Base-by-base conservation (phyloP, 1,140 invertebrate species). In the Zaprionus ghesquierei region DNA sequence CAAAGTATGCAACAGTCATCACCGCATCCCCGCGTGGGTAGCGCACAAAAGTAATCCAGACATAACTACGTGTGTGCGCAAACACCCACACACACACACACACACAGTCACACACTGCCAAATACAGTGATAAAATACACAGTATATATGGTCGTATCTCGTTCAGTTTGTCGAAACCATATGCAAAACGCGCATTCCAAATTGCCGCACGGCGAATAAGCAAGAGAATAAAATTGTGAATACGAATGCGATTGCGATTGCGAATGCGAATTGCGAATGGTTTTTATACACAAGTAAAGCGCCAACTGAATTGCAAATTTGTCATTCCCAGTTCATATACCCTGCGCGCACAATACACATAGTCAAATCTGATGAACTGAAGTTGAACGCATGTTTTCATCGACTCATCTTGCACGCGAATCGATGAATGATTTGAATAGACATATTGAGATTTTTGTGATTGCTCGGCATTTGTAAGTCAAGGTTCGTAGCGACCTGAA, bases 111-210 rank as follows among this genome's bases (percentile, higher is more conserved):
- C 25, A 25, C 2, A 62, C n/a, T 18, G 25, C 8, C 29, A 9
- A 53, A 13, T 38, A 10, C 20, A 27, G 18, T 25, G 15, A 46
- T 31, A 62, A 29, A 27, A 6, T 29, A 56, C 49, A 55, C 50
- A 53, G 49, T 64, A 13, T 63, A 23, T 71, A 23, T 51, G 25
- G 18, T 59, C 25, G 54, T 31, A 53, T 41, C 62, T 66, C n/a
- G n/a, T n/a, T 68, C 56, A 56, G 63, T 20, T 64, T 60, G 55
- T 13, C 50, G 51, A 59, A 72, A 72, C 69, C 69, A 72, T 72
- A 72, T 72, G 69, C 69, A 72, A 72, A 71, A 58, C 53, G 69
- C 64, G 63, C 56, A 68, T 73, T 55, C 46, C 50, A 23, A 60
- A 73, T 73, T 61, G 70, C 68, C 38, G 68, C 59, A 56, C 63